Base-by-base conservation (phyloP, 1,140 invertebrate species). In the Campoletis sonorensis region DNA sequence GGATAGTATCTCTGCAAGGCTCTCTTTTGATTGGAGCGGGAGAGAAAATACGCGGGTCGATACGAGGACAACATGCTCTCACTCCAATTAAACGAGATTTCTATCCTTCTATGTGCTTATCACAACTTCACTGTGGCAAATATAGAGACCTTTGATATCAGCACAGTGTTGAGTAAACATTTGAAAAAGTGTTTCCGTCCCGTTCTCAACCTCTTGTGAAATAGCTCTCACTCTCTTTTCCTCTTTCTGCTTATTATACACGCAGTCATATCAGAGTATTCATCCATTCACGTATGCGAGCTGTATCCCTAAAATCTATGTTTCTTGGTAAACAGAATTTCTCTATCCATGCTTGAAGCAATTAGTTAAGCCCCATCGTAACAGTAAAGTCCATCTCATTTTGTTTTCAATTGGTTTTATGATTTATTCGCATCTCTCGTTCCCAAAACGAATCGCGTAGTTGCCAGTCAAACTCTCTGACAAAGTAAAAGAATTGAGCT, bases 141-240 rank as follows among this genome's bases (percentile, higher is more conserved):
- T 54, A 13, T 76, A 76, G 73, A 76, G 30, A 30, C 11, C 51
- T 15, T 51, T 54, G 73, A 76, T 54, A 54, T 26, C 73, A 54
- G 4, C n/a, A 54, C 73, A 10, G 37, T 30, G 54, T 33, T 64
- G 61, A 61, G 26, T n/a, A 78, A 76, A 76, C 45, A 58, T 30
- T 76, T 2, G 26, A 78, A 40, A 61, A 78, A 78, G 54, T 78
- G 30, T 76, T 78, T 76, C 45, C 37, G 13, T 67, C 76, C 67
- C 37, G 21, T 78, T 54, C 16, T 78, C n/a, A 37, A 21, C 54
- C 54, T 30, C 49, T 78, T 67, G 54, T 61, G 30, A 15, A 15
- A 7, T 23, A 13, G 10, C 33, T 61, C 54, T 27, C 2, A 23
- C 23, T 23, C 61, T 27, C 23, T 67, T 23, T 23, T 13, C 18